These are phyloP conservation scores for Drosophila mauritiana DNA, from an alignment of 1,140 invertebrate genomes.

Conservation along the genomic window DNA sequence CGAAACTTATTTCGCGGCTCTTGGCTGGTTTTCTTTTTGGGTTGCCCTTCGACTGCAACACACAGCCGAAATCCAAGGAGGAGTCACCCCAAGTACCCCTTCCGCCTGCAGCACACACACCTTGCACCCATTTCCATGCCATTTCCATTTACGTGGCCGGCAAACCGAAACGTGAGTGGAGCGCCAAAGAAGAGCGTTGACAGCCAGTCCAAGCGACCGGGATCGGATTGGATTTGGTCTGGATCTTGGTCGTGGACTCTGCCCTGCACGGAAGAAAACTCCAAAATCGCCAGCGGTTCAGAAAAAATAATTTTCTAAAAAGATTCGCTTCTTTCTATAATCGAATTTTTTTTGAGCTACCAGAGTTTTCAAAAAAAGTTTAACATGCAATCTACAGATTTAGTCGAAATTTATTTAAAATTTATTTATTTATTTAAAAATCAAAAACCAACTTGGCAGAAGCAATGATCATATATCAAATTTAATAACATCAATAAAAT, in stretches of 20 bases:
- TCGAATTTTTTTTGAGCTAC: too few species aligned
- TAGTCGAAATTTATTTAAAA: too few species aligned
- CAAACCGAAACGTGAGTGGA: slow-evolving; percentile 62
- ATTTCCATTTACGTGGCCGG: slow-evolving; percentile 69
- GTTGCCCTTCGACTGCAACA: slow-evolving; percentile 59
- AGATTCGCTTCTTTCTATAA: too few species aligned
- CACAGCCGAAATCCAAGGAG: slow-evolving; percentile 54
- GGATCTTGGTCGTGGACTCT: slow-evolving; percentile 9
- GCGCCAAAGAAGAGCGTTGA: slow-evolving; percentile 19
- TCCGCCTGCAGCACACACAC: slow-evolving; percentile 25
- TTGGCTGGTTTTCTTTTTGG: slow-evolving; percentile 14
- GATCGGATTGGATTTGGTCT: slow-evolving; percentile 19
- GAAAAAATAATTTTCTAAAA: too few species aligned
- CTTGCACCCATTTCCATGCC: slow-evolving; percentile 77
- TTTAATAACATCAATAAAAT: too few species aligned
- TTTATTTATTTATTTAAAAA: too few species aligned
- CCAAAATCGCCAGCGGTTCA: too few species aligned
- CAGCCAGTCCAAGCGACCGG: slow-evolving; percentile 13
- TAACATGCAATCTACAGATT: too few species aligned
- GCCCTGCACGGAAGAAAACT: slow-evolving; percentile 2
- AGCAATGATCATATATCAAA: too few species aligned
- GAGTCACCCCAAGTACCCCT: slow-evolving; percentile 19
- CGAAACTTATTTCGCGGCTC: slow-evolving; percentile 46
- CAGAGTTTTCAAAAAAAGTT: too few species aligned
- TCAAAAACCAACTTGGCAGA: too few species aligned